Evolutionary conservation across 2,888 invertebrate genomes (phyloP), one percentile per base, ranked within the genome.

Genomic region (Dynastes maya): DNA sequence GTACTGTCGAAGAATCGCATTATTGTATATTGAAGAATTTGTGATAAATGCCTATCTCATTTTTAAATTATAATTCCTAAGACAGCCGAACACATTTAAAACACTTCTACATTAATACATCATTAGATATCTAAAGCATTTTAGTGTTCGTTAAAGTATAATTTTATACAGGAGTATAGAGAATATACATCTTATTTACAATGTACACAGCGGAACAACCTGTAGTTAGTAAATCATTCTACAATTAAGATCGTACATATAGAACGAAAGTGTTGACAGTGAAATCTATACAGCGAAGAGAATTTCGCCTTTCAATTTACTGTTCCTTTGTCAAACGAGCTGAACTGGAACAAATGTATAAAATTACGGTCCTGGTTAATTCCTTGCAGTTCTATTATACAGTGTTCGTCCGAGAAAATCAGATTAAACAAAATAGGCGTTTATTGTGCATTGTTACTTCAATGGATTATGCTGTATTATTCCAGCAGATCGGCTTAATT

Each of bases 161-260:
- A 11, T 45, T 58, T 61, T 61, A 72, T 72, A 72, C 61, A 61
- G 40, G 22, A 61, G 49, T 74, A 13, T 45, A 63, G 72, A 61
- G 72, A 74, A 74, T 74, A 61, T 61, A 74, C 58, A 45, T 74
- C 45, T 74, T 74, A 74, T 74, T 61, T 74, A 74, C 72, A 74
- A 61, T 74, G 61, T 74, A 74, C 61, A 74, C n/a, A 16, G 13
- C 29, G 8, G n/a, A 27, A 13, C 4, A 16, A 27, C 22, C 27
- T 63, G 13, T 51, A 55, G 9, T 61, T 27, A 72, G 37, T 58
- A 58, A 40, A 11, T 58, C 27, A 16, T 40, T 72, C 40, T 72
- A 72, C 58, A 58, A 58, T 58, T 72, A 40, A 72, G 27, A 58
- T 58, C 22, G 13, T 32, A 58, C 40, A 40, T 51, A 27, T 51